A percentile compares a stretch with the other conserved stretches of the same genome.
Evolutionary conservation across 2,888 invertebrate species (phyloP).

Genomic region (Rhingia rostrata): DNA sequence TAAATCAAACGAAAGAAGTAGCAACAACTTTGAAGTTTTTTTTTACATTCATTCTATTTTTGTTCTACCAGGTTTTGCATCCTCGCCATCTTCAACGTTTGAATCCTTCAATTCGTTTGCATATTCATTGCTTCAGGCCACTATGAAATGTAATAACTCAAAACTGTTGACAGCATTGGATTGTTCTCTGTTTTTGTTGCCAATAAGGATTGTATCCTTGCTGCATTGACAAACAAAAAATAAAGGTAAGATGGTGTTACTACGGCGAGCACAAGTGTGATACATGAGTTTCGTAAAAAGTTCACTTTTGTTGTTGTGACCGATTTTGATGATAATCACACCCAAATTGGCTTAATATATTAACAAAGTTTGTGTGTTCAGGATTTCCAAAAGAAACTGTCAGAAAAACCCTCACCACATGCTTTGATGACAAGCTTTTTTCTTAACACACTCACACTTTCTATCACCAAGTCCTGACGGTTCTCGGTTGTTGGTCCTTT

Average conservation of each 20-base stretch:
- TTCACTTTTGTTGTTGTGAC: no score
- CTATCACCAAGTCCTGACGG: neutral
- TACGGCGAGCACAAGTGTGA: no score
- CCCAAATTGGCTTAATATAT: no score
- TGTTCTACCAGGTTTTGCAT: neutral
- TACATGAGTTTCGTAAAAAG: no score
- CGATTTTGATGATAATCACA: no score
- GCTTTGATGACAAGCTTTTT: no score
- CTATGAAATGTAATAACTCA: conserved; percentile 71
- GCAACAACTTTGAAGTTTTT: conserved; percentile 20
- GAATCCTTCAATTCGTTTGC: conserved; percentile 65
- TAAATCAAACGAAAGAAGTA: conserved; percentile 53
- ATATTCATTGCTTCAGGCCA: conserved; percentile 69
- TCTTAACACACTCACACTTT: no score
- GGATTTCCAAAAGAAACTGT: no score
- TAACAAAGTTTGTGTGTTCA: no score
- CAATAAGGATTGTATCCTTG: conserved; percentile 25
- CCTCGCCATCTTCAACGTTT: conserved; percentile 24
- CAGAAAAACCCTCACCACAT: no score
- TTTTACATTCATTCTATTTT: conserved; percentile 18
- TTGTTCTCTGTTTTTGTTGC: conserved; percentile 41
- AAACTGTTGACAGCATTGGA: conserved; percentile 65
- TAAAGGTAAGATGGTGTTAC: neutral
- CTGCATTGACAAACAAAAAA: neutral
- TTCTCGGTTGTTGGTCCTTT: conserved; percentile 6